These are phyloP conservation scores for Mycteria americana DNA, from an alignment of 2,797 vertebrate genomes.

Conservation along the genomic window DNA sequence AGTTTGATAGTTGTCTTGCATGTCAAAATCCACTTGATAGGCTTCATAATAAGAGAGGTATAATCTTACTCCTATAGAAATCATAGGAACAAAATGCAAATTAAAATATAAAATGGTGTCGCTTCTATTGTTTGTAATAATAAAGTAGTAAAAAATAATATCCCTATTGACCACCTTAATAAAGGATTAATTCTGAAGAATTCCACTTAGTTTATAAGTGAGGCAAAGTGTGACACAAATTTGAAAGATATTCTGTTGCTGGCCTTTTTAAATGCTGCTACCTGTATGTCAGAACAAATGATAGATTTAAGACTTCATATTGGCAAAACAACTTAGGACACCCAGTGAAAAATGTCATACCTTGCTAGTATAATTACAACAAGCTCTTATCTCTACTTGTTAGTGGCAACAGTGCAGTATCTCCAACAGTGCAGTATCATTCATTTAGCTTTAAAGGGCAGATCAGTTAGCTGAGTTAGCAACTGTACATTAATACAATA, in stretches of 20 bases:
- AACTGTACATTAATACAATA: background rate
- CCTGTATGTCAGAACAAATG: background rate
- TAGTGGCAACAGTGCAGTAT: background rate
- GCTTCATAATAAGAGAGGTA: background rate
- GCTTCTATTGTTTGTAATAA: background rate
- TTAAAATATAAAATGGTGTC: background rate
- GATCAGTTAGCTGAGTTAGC: slow-evolving; percentile 15
- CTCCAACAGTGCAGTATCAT: too few relatives aligned
- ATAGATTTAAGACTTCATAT: background rate
- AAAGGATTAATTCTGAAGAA: background rate
- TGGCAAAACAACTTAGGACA: background rate
- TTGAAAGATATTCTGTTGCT: background rate
- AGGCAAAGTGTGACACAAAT: background rate
- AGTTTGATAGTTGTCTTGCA: background rate
- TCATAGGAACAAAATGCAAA: background rate
- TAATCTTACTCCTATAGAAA: background rate
- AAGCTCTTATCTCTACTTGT: background rate
- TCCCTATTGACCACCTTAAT: background rate
- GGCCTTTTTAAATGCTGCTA: background rate
- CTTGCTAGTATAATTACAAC: background rate
- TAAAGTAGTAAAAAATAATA: background rate
- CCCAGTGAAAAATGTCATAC: background rate
- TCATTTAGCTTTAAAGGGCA: slow-evolving; percentile 8
- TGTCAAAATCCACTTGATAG: background rate
- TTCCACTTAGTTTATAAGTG: background rate